phyloP scores from a whole-genome alignment of 2,797 vertebrate species.

The Propithecus perrieri region DNA sequence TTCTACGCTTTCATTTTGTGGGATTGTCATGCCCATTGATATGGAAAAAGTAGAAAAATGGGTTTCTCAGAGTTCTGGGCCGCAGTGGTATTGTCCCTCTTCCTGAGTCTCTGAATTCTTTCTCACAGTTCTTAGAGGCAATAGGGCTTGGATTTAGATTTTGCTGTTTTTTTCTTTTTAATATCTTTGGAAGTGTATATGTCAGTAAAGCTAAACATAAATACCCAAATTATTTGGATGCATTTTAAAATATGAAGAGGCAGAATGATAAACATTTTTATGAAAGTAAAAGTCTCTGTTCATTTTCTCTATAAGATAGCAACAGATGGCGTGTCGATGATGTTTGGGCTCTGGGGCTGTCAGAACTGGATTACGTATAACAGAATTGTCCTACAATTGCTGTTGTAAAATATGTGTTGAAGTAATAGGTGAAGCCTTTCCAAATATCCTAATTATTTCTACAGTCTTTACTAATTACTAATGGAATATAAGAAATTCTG shows the following conservation, averaged over 20 bases:
- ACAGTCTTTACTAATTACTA: neutral
- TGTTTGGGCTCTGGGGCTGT: neutral
- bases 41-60: neutral
- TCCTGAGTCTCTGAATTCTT: neutral
- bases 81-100: neutral
- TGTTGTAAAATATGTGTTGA: neutral
- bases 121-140: neutral
- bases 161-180: constrained; percentile 40
- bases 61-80: neutral
- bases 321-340: constrained; percentile 50
- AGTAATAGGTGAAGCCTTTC: neutral
- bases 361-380: neutral
- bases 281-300: constrained; percentile 14
- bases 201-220: constrained; percentile 65
- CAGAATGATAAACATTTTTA: constrained; percentile 16
- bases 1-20: neutral
- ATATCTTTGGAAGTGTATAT: constrained; percentile 47
- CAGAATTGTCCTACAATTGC: neutral
- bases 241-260: constrained; percentile 62
- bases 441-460: neutral
- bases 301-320: neutral
- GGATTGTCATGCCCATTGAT: neutral
- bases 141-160: neutral
- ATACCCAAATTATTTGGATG: constrained; percentile 1
- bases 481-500: neutral